Evolutionary conservation across 2,797 vertebrate species (phyloP).

Genomic region (Ceyx erithaca): DNA sequence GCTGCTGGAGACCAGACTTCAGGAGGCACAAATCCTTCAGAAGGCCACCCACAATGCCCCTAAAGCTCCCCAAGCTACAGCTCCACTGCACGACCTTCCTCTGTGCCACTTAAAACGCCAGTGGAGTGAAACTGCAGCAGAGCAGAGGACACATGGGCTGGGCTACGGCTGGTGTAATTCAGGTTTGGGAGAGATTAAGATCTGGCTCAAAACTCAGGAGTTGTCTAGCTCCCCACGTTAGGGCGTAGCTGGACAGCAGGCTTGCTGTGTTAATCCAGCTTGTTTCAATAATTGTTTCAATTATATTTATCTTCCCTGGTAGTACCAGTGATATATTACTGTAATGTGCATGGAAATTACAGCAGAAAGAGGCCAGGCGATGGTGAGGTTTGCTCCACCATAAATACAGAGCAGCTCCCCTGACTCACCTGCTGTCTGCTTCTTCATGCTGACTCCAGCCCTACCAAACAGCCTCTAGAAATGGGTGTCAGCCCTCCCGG

Average conservation of each 20-base stretch:
- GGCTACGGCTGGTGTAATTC: not conserved
- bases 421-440: conserved; percentile 56
- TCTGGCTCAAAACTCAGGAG: not conserved
- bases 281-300: not conserved
- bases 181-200: not conserved
- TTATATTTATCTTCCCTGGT: not conserved
- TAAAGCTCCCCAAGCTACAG: rapidly evolving
- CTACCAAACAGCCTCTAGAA: conserved; percentile 6
- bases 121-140: not conserved
- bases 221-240: not conserved
- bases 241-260: conserved; percentile 38
- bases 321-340: not conserved
- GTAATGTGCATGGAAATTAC: conserved; percentile 47
- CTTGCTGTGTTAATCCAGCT: not conserved
- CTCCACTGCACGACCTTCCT: not conserved
- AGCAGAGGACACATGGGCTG: not conserved
- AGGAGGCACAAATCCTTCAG: not conserved
- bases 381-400: not conserved
- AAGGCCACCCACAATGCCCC: not conserved
- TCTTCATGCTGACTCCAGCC: conserved; percentile 13
- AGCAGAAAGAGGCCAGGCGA: not conserved
- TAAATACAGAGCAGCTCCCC: conserved; percentile 30
- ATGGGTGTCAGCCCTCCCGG: not conserved
- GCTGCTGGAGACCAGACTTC: not conserved
- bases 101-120: not conserved